A percentile compares a stretch with the other conserved stretches of the same genome.
Conservation (phyloP, 2,888 invertebrate species). For the Pomacea canaliculata region DNA sequence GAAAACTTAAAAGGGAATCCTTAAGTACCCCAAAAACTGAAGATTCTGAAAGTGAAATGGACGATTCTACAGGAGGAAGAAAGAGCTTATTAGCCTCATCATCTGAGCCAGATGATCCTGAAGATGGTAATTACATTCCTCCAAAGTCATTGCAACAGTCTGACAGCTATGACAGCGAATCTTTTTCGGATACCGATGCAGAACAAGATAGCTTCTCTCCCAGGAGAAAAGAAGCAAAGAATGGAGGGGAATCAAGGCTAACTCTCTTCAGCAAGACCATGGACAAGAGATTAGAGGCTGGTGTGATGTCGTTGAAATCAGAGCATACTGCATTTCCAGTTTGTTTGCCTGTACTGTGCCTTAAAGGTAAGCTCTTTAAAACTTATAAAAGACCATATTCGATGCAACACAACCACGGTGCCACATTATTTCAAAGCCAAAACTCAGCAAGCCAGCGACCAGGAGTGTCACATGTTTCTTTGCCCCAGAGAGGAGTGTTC, state of each 20-base stretch:
- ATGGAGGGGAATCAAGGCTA: background rate
- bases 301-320: background rate
- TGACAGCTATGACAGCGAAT: background rate
- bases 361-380: background rate
- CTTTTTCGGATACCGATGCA: background rate
- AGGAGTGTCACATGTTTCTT: background rate
- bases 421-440: too few relatives aligned
- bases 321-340: background rate
- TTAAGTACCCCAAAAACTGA: too few relatives aligned
- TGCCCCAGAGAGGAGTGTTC: constrained; percentile 6
- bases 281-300: background rate
- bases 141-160: background rate
- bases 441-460: background rate
- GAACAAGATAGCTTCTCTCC: background rate
- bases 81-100: background rate
- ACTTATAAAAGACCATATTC: constrained; percentile 7
- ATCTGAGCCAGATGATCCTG: constrained; percentile 5
- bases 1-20: too few relatives aligned
- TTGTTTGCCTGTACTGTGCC: background rate
- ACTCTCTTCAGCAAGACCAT: background rate
- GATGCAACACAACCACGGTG: background rate
- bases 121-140: constrained; percentile 10
- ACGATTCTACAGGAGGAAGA: background rate
- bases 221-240: background rate
- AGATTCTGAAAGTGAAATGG: background rate